Evolutionary conservation across 2,797 vertebrate genomes (phyloP).

Genomic region (Bufotes viridis): DNA sequence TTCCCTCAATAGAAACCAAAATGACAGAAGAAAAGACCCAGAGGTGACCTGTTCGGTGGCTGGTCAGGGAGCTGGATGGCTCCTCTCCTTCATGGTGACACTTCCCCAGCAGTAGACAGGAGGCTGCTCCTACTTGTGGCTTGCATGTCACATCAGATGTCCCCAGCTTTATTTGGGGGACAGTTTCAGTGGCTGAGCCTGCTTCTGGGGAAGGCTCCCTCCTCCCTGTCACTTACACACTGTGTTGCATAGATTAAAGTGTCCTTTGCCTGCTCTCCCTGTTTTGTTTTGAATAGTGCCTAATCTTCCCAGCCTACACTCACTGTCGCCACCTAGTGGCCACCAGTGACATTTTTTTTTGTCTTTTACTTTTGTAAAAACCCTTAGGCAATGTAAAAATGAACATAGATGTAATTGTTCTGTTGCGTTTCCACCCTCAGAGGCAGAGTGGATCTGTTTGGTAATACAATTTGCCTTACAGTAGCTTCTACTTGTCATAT

Average conservation of each 20-base stretch:
- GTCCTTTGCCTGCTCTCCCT: conserved; percentile 42
- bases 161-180: conserved; percentile 30
- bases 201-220: conserved; percentile 21
- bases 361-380: conserved; percentile 10
- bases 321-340: conserved; percentile 49
- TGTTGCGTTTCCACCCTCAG: neutral
- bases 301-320: conserved; percentile 31
- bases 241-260: conserved; percentile 52
- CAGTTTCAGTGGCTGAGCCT: conserved; percentile 3
- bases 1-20: conserved; percentile 64
- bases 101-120: conserved; percentile 37
- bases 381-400: conserved; percentile 1
- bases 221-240: conserved; percentile 44
- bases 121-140: conserved; percentile 33
- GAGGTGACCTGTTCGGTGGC: conserved; percentile 69
- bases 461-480: neutral
- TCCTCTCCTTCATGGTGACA: conserved; percentile 61
- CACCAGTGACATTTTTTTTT: neutral
- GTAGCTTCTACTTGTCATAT: neutral
- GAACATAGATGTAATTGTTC: neutral
- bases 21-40: conserved; percentile 58
- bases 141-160: conserved; percentile 40
- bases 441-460: neutral
- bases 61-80: conserved; percentile 60
- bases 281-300: conserved; percentile 53